Evolutionary conservation across 2,113 vertebrate genomes (phyloP), one percentile per base, ranked within the genome.

Genomic region (Daboia siamensis): DNA sequence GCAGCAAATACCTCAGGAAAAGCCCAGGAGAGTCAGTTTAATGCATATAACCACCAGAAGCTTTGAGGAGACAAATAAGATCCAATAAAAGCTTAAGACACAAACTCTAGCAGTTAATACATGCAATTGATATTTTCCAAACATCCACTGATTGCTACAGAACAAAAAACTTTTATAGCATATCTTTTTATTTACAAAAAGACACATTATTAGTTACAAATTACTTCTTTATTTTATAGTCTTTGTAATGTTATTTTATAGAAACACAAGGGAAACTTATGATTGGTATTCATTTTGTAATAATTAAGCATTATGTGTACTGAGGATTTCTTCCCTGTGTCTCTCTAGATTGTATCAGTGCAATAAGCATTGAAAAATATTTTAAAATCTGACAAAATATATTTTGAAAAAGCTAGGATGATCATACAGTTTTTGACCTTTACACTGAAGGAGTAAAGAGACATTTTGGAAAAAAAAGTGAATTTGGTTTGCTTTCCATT

Each of bases 101-200:
- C 20, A 93, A 94, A 29, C 93, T 96, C 93, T 61, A 88, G 52
- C 57, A 92, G 92, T 91, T 97, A 93, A 94, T 94, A 55, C 1
- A 59, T 96, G 93, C 93, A 95, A 96, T 96, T 92, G 95, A 51
- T 94, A 94, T 92, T 96, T 95, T 95, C 39, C 94, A 85, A 94
- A 87, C 93, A 92, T 95, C 48, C 1, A 10, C 93, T 95, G 95
- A 94, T 96, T 91, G 92, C 93, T 91, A 24, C 84, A 96, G 90
- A 88, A 90, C 21, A 94, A 95, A 93, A 93, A 74, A 46, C 61
- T 93, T 92, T 55, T 94, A 69, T 90, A 94, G 46, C 56, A 88
- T 95, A 90, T n/a, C 85, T 48, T 89, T 90, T 92, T 95, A 95
- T 91, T 95, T 94, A 90, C 57, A 86, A 93, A 96, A 93, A 96